These are phyloP conservation scores for Resseliella maxima DNA, from an alignment of 2,888 invertebrate species.

Conservation along the genomic window DNA sequence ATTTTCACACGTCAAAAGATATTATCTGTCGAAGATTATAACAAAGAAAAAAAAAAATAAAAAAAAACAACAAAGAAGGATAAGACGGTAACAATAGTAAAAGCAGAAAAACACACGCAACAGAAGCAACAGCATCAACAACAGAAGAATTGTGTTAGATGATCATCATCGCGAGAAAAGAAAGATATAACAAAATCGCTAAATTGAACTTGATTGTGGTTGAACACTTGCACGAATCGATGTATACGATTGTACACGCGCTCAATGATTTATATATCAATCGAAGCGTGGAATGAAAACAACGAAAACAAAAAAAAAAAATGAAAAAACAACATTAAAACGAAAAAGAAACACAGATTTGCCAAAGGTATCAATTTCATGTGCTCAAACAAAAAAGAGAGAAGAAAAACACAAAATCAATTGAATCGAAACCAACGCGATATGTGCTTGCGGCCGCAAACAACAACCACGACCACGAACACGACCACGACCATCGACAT, in stretches of 20 bases:
- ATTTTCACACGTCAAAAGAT: constrained; percentile 7
- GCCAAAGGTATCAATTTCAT: constrained; percentile 34
- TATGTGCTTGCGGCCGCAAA: background rate
- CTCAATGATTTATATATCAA: constrained; percentile 51
- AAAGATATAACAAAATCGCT: background rate
- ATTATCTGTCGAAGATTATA: background rate
- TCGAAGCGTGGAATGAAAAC: constrained; percentile 15
- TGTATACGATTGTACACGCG: constrained; percentile 5
- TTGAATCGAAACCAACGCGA: background rate
- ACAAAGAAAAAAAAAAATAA: background rate
- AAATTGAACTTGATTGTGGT: constrained; percentile 48
- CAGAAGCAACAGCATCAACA: background rate
- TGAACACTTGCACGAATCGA: background rate
- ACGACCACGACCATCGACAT: background rate
- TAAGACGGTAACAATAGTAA: background rate
- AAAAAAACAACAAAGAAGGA: background rate
- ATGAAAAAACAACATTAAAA: background rate
- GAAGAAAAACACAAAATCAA: too few species aligned
- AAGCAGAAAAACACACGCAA: background rate
- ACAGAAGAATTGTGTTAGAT: constrained; percentile 13
- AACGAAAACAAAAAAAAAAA: background rate
- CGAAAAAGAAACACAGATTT: background rate
- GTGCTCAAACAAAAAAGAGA: background rate
- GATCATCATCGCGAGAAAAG: background rate
- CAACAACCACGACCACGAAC: background rate